A percentile compares a stretch with the other conserved stretches of the same genome.
These are phyloP conservation scores for Drosophila aff. DNA, from an alignment of 1,140 invertebrate species.

Conservation along the genomic window DNA sequence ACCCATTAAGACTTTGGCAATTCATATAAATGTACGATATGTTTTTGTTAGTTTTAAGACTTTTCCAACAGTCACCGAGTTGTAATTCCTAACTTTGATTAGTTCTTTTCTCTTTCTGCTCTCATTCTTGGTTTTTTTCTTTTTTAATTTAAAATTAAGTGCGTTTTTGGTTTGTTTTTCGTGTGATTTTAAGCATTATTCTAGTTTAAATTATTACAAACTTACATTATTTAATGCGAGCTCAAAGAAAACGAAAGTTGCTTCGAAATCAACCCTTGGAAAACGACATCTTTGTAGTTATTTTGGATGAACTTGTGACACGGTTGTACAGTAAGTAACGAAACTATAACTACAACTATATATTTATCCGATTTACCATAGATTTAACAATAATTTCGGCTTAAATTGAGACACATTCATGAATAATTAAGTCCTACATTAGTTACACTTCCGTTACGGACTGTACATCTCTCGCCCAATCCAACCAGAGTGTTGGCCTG, in stretches of 20 bases:
- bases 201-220: conserved; percentile 35
- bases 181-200: conserved; percentile 21
- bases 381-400: conserved; percentile 1
- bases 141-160: conserved; percentile 50
- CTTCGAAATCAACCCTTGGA: conserved; percentile 11
- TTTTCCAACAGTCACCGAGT: conserved; percentile 78
- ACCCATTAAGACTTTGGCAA: conserved; percentile 82
- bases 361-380: conserved; percentile 5
- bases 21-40: conserved; percentile 83
- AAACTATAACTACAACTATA: conserved; percentile 16
- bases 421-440: conserved; percentile 6
- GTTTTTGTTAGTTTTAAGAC: conserved; percentile 84
- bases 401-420: not conserved
- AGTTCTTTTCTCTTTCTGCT: conserved; percentile 29
- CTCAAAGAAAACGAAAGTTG: conserved; percentile 14
- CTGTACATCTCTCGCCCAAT: conserved; percentile 13
- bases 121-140: not conserved
- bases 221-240: conserved; percentile 25
- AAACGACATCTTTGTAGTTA: conserved; percentile 1
- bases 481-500: conserved; percentile 8
- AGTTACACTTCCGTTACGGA: conserved; percentile 30
- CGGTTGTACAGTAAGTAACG: conserved; percentile 15
- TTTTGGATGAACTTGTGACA: conserved; percentile 1
- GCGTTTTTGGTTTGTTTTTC: conserved; percentile 42
- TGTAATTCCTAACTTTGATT: conserved; percentile 72